phyloP scores from a whole-genome alignment of 2,888 invertebrate genomes.

The Drosophila merina region DNA sequence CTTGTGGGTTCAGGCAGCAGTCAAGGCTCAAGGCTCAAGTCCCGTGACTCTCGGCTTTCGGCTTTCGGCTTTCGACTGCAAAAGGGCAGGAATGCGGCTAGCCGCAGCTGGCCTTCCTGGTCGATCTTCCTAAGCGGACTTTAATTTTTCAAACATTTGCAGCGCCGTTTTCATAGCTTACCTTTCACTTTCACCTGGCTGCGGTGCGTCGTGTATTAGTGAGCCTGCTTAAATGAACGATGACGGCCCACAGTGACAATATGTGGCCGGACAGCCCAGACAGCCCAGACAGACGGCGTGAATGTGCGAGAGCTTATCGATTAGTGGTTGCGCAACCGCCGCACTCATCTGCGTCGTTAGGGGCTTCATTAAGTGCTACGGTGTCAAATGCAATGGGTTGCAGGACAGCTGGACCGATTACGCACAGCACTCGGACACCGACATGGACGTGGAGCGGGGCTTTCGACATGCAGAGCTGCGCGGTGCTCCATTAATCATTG shows the following conservation, averaged over 20 bases:
- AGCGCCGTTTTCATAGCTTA: constrained; percentile 26
- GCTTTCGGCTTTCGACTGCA: too few species aligned
- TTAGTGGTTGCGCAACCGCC: constrained; percentile 53
- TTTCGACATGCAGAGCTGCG: constrained; percentile 31
- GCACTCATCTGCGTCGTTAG: constrained; percentile 32
- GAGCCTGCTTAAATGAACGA: constrained; percentile 27
- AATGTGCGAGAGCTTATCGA: constrained; percentile 33
- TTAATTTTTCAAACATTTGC: constrained; percentile 52
- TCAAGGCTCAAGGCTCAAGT: constrained; percentile 40
- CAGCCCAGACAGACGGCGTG: constrained; percentile 9
- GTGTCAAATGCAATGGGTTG: constrained; percentile 47
- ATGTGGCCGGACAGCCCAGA: neutral
- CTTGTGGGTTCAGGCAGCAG: constrained; percentile 21
- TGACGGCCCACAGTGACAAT: constrained; percentile 37
- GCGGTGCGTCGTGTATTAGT: constrained; percentile 23
- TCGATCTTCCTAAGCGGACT: constrained; percentile 8
- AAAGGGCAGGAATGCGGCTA: constrained; percentile 37
- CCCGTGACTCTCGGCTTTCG: too few species aligned
- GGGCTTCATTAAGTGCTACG: constrained; percentile 53
- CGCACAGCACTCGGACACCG: constrained; percentile 3
- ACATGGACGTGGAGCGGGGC: constrained; percentile 8
- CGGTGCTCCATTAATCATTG: constrained; percentile 48
- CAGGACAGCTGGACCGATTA: constrained; percentile 48
- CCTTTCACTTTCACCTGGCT: constrained; percentile 67
- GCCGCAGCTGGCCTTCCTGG: constrained; percentile 14